These are phyloP conservation scores for Carlito syrichta DNA, from an alignment of 2,113 vertebrate species.

Conservation along the genomic window DNA sequence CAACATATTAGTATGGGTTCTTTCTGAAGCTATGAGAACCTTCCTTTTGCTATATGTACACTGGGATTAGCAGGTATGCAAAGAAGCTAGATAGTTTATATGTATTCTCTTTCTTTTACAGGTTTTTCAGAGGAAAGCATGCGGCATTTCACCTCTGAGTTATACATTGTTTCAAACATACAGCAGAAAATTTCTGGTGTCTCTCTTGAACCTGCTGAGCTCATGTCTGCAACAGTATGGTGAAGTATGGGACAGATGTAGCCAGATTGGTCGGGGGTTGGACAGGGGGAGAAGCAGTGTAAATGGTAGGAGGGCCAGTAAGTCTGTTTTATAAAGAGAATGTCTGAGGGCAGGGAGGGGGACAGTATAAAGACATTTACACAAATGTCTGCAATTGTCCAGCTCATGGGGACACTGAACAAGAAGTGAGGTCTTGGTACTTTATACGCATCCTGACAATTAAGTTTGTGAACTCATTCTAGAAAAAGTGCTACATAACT, in stretches of 20 bases:
- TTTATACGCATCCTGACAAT: too few species aligned
- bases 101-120: not conserved
- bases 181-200: not conserved
- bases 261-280: not conserved
- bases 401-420: not conserved
- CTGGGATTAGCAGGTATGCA: not conserved
- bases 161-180: not conserved
- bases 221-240: constrained; percentile 28
- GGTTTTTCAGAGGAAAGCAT: not conserved
- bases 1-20: not conserved
- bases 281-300: not conserved
- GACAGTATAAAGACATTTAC: not conserved
- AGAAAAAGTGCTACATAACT: too few species aligned
- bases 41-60: not conserved
- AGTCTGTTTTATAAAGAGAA: not conserved
- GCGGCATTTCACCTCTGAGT: not conserved
- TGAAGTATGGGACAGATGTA: not conserved
- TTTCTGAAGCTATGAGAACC: not conserved
- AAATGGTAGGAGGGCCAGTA: not conserved
- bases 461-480: too few species aligned
- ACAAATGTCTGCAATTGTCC: not conserved
- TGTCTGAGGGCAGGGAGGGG: not conserved
- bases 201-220: constrained; percentile 33
- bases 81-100: not conserved
- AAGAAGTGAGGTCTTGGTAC: not conserved